phyloP scores from a whole-genome alignment of 2,888 invertebrate species.

The Trichogramma evanescens region DNA sequence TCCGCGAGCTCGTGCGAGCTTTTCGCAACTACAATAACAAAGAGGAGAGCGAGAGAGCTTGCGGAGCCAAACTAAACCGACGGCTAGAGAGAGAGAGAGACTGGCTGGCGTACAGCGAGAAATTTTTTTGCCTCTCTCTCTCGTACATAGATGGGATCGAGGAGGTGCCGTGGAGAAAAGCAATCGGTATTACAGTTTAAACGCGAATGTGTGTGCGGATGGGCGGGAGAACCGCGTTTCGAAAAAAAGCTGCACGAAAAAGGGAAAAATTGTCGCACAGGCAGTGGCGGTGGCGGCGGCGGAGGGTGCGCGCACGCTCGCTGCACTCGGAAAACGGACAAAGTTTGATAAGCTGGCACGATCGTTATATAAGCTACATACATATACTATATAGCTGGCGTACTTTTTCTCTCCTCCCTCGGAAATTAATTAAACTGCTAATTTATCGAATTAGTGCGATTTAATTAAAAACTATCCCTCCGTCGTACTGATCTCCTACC shows the following conservation, averaged over 20 bases:
- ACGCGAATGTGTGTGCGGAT: too few relatives aligned
- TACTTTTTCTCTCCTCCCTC: slow-evolving; percentile 1
- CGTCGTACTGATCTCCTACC: neutral
- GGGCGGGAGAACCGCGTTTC: too few relatives aligned
- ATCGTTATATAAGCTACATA: too few relatives aligned
- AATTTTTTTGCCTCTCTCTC: too few relatives aligned
- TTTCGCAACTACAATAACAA: neutral
- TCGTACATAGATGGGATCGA: too few relatives aligned
- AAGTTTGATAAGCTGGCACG: slow-evolving; percentile 18
- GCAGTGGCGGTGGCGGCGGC: neutral
- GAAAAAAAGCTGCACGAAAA: too few relatives aligned
- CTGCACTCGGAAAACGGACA: slow-evolving; percentile 7
- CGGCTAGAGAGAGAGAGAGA: too few relatives aligned
- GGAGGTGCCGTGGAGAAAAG: too few relatives aligned
- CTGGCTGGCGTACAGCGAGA: too few relatives aligned
- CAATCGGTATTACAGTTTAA: too few relatives aligned
- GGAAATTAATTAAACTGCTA: slow-evolving; percentile 22
- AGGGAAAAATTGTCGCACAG: neutral
- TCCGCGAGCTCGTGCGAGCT: neutral
- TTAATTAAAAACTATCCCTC: slow-evolving; percentile 22
- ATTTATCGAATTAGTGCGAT: slow-evolving; percentile 22
- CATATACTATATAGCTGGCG: neutral
- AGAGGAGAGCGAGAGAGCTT: neutral
- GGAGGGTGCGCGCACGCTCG: neutral
- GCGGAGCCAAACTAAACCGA: too few relatives aligned